Conservation (phyloP, 2,797 vertebrate genomes). For the Enteromius afrohamiltoni region DNA sequence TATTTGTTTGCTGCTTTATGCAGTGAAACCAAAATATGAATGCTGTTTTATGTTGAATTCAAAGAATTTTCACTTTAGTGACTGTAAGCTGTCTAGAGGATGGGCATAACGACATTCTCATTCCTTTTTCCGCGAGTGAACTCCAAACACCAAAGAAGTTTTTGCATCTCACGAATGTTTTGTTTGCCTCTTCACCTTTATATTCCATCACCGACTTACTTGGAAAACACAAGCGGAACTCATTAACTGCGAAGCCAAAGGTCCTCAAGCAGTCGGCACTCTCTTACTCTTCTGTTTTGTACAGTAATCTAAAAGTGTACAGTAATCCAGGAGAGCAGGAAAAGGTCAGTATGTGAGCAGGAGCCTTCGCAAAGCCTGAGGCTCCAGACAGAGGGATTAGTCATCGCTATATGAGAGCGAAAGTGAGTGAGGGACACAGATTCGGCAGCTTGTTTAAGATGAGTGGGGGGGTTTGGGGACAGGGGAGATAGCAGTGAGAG, state of each 20-base stretch:
- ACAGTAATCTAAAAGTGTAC: conserved; percentile 72
- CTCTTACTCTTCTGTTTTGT: conserved; percentile 69
- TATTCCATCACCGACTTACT: conserved; percentile 44
- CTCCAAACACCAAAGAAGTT: conserved; percentile 33
- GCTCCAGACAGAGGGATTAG: conserved; percentile 58
- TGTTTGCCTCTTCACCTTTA: conserved; percentile 45
- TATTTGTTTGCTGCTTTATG: background rate
- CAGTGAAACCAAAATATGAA: background rate
- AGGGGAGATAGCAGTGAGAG: conserved; percentile 5
- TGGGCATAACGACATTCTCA: background rate
- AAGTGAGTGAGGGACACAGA: conserved; percentile 41
- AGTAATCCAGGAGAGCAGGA: conserved; percentile 60
- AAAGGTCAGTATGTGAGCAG: conserved; percentile 79
- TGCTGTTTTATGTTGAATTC: background rate
- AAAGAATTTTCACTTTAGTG: background rate
- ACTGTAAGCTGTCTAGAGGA: background rate
- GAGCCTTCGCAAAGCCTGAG: conserved; percentile 57
- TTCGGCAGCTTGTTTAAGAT: conserved; percentile 37
- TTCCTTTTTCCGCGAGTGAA: conserved; percentile 10
- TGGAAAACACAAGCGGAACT: conserved; percentile 66
- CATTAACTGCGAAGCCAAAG: conserved; percentile 71
- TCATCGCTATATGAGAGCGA: conserved; percentile 41
- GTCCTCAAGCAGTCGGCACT: conserved; percentile 69
- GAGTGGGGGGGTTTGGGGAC: background rate
- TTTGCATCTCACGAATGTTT: conserved; percentile 41